These are phyloP conservation scores for Dinoponera quadriceps DNA, from an alignment of 1,140 invertebrate genomes.

Conservation along the genomic window DNA sequence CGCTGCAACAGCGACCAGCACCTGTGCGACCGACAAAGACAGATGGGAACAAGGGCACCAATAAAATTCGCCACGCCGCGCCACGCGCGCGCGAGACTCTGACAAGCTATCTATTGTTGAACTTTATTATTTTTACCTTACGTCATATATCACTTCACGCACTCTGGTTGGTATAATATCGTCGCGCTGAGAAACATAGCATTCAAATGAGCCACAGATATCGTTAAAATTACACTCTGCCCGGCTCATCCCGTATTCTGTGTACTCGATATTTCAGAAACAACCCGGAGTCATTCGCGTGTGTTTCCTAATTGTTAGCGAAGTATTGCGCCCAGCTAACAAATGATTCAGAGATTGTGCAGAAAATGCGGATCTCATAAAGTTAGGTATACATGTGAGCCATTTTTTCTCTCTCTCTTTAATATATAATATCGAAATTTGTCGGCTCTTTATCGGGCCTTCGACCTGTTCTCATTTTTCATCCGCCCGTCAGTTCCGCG, in stretches of 20 bases:
- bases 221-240: neutral
- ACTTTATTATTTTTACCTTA: conserved; percentile 37
- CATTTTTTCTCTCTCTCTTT: neutral
- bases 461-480: conserved; percentile 28
- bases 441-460: neutral
- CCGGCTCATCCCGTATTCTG: neutral
- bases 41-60: conserved; percentile 33
- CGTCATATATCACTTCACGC: neutral
- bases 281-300: neutral
- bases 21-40: conserved; percentile 17
- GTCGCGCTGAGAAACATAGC: neutral
- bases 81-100: neutral
- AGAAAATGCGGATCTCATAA: neutral
- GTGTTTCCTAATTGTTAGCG: neutral
- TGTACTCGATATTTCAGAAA: neutral
- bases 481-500: conserved; percentile 12
- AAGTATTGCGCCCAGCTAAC: neutral
- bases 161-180: conserved; percentile 12
- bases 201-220: neutral
- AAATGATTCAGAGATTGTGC: no score
- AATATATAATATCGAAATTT: neutral
- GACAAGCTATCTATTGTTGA: conserved; percentile 39
- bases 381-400: conserved; percentile 7
- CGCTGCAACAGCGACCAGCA: conserved; percentile 2
- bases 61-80: conserved; percentile 33